A percentile compares a stretch with the other conserved stretches of the same genome.
These are phyloP conservation scores for Samia ricini DNA, from an alignment of 1,140 invertebrate genomes.

Conservation along the genomic window DNA sequence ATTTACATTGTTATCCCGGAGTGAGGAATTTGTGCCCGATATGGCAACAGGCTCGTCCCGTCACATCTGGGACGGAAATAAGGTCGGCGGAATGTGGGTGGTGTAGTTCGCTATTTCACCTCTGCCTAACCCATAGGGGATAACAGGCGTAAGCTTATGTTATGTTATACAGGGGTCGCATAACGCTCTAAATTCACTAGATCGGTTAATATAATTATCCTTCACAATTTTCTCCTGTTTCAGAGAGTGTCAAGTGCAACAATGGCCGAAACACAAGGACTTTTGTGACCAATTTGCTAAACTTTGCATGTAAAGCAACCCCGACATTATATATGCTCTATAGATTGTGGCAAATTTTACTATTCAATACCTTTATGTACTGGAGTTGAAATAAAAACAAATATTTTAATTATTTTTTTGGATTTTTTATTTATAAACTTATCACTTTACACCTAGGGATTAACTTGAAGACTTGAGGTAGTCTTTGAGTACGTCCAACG, in stretches of 20 bases:
- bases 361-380: conserved; percentile 20
- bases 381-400: conserved; percentile 10
- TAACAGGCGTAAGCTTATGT: no score
- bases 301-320: conserved; percentile 28
- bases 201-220: not conserved
- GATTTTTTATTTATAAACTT: conserved; percentile 61
- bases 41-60: no score
- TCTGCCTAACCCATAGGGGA: no score
- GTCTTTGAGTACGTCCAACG: conserved; percentile 94
- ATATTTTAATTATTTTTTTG: conserved; percentile 57
- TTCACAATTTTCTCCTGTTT: conserved; percentile 17
- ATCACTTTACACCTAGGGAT: conserved; percentile 58
- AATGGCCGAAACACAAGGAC: conserved; percentile 79
- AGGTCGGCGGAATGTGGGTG: no score
- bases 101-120: no score
- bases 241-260: conserved; percentile 78
- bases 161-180: no score
- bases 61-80: no score
- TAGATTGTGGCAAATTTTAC: conserved; percentile 9
- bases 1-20: no score
- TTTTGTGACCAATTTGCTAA: conserved; percentile 71
- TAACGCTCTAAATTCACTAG: no score
- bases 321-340: conserved; percentile 13
- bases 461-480: conserved; percentile 85
- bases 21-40: no score